Percentiles rank a stretch among this genome's conserved stretches.
These are phyloP conservation scores for Epizoanthus scotinus DNA, from an alignment of 92 coral and sea anemone species.

Conservation along the genomic window DNA sequence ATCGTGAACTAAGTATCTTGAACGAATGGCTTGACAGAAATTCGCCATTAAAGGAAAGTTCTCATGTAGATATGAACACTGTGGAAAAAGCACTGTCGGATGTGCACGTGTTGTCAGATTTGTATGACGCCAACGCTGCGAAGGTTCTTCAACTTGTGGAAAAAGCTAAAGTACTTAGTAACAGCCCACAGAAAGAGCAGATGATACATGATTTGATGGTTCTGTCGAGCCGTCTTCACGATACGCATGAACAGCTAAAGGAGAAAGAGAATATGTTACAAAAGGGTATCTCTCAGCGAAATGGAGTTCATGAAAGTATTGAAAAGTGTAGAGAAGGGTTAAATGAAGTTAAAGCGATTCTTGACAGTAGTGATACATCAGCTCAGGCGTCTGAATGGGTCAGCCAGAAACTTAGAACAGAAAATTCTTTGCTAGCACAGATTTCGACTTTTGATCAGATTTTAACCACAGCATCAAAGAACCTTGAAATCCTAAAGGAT, in stretches of 20 bases:
- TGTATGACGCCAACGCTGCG: slow-evolving; percentile 36
- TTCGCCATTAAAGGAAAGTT: neutral
- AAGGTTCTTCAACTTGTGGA: slow-evolving; percentile 19
- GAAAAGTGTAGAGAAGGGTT: slow-evolving; percentile 31
- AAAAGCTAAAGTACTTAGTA: slow-evolving; percentile 28
- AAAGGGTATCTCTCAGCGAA: slow-evolving; percentile 2
- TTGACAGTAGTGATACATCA: slow-evolving; percentile 4
- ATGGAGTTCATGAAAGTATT: neutral
- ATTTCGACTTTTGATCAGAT: neutral
- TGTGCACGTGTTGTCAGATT: slow-evolving; percentile 23
- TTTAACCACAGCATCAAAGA: slow-evolving; percentile 36
- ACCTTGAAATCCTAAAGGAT: slow-evolving; percentile 50
- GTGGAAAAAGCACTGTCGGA: slow-evolving; percentile 45
- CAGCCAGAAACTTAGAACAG: slow-evolving; percentile 3
- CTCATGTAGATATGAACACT: slow-evolving; percentile 7
- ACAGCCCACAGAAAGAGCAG: slow-evolving; percentile 29
- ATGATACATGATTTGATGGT: slow-evolving; percentile 6
- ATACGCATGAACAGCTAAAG: slow-evolving; percentile 4
- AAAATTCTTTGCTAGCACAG: neutral
- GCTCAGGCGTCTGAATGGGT: neutral
- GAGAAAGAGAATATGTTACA: slow-evolving; percentile 4
- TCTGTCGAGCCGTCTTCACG: neutral
- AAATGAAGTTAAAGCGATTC: slow-evolving; percentile 14
- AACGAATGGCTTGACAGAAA: slow-evolving; percentile 45
- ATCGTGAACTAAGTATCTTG: slow-evolving; percentile 42